Percentiles rank a stretch among this genome's conserved stretches.
These are phyloP conservation scores for Syngnathus typhle DNA, from an alignment of 2,113 vertebrate genomes.

Conservation along the genomic window DNA sequence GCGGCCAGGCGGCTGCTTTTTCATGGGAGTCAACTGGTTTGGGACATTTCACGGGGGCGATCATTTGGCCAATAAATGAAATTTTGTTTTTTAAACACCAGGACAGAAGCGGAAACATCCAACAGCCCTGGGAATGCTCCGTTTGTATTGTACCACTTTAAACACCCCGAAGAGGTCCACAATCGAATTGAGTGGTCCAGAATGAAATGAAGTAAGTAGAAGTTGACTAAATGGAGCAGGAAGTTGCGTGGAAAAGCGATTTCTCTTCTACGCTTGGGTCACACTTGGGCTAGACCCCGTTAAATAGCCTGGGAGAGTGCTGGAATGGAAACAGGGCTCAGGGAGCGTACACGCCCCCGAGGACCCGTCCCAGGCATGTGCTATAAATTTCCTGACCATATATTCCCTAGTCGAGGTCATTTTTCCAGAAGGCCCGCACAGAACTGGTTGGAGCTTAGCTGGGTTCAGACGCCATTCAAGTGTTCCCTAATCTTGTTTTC, in stretches of 20 bases:
- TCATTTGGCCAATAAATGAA: no score
- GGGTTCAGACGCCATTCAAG: conserved; percentile 54
- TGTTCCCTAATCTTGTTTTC: conserved; percentile 60
- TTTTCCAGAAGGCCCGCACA: conserved; percentile 70
- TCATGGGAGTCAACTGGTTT: no score
- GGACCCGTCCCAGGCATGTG: conserved; percentile 67
- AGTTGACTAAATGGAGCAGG: neutral
- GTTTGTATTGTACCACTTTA: conserved; percentile 51
- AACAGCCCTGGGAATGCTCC: conserved; percentile 52
- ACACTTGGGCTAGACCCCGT: conserved; percentile 48
- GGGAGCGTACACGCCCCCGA: conserved; percentile 45
- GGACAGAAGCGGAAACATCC: conserved; percentile 59
- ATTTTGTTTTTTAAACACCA: neutral
- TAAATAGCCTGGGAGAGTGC: conserved; percentile 56
- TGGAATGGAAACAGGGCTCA: conserved; percentile 69
- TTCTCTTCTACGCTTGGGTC: conserved; percentile 53
- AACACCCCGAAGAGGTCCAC: neutral
- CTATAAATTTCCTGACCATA: conserved; percentile 76
- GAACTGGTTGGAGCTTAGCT: conserved; percentile 63
- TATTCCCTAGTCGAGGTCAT: conserved; percentile 70
- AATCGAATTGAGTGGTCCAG: neutral
- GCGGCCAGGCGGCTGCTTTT: neutral
- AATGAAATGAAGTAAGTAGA: neutral
- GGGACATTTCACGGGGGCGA: no score
- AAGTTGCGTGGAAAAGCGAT: conserved; percentile 50